Evolutionary conservation across 2,113 vertebrate genomes (phyloP), one percentile per base, ranked within the genome.

Genomic region (Scomber scombrus): DNA sequence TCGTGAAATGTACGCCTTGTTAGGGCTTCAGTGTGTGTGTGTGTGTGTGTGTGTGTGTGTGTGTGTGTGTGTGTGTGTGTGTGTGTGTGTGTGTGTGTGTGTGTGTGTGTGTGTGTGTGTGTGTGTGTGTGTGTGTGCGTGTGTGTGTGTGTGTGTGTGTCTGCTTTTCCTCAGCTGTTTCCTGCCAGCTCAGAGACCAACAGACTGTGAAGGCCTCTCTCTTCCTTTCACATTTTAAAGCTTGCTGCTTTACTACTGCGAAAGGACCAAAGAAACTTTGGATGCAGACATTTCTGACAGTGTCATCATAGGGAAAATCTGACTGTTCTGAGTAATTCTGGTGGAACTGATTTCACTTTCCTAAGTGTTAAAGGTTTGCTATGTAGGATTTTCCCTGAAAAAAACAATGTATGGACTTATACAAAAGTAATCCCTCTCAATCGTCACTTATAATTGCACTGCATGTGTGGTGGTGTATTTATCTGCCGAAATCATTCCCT

Each of bases 141-240:
- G 69, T 65, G 63, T 47, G 67, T 49, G 72, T 45, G 34, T 75
- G 80, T 68, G 50, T 81, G 78, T 73, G 83, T 86, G 88, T 93
- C 94, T 95, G 95, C 92, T 95, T 95, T 95, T 88, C 91, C 91
- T 95, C 94, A 93, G 92, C 93, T 93, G 93, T 94, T 95, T 95
- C 94, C 94, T 95, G 93, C 79, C 90, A 89, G 80, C 89, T 82
- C 68, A 7, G 68, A 80, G 71, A 86, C 84, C 92, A 93, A 60
- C 88, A 88, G 90, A 92, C 91, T 94, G 92, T 93, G 90, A 93
- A 91, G 85, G 82, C 77, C 75, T 88, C 80, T 69, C 78, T 65
- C 72, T 71, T 56, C 69, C 60, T 31, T 31, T 67, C 75, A 73
- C 71, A 56, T 31, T 43, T 82, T 65, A 45, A 50, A 46, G 45